Conservation (phyloP, 2,113 vertebrate genomes). For the Microcebus lehilahytsara region DNA sequence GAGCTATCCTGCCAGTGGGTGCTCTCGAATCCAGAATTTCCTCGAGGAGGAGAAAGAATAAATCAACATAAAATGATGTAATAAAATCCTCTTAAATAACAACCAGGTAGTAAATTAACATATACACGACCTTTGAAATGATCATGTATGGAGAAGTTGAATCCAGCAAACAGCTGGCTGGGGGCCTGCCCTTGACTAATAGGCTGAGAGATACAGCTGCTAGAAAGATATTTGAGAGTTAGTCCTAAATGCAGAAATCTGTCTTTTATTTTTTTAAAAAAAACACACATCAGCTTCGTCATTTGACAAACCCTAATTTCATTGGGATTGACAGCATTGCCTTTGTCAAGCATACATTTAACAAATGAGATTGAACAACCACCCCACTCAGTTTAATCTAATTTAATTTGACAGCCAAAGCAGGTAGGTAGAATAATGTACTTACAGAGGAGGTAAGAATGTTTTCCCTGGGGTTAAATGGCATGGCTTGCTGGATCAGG, state of each 20-base stretch:
- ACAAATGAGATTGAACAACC: constrained; percentile 71
- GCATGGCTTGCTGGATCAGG: not conserved
- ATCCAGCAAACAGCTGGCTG: constrained; percentile 57
- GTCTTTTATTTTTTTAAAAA: constrained; percentile 6
- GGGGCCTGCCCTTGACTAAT: constrained; percentile 59
- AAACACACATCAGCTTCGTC: not conserved
- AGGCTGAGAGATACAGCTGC: constrained; percentile 42
- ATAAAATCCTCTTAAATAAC: constrained; percentile 73
- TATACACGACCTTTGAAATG: constrained; percentile 72
- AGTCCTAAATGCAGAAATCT: constrained; percentile 60
- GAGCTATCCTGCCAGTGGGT: not conserved
- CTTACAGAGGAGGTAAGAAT: not conserved
- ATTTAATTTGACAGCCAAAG: constrained; percentile 73
- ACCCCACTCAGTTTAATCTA: constrained; percentile 54
- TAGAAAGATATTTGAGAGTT: constrained; percentile 44
- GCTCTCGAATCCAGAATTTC: constrained; percentile 45
- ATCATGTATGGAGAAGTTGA: constrained; percentile 21
- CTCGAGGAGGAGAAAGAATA: constrained; percentile 56
- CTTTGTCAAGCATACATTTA: constrained; percentile 63
- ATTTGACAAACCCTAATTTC: constrained; percentile 73
- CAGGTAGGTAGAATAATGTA: constrained; percentile 65
- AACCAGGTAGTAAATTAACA: constrained; percentile 76
- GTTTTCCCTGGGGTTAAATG: constrained; percentile 40
- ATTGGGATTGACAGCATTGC: constrained; percentile 68
- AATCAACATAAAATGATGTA: constrained; percentile 72